phyloP scores from a whole-genome alignment of 1,140 invertebrate genomes.

The Drosophila kohkoa region DNA sequence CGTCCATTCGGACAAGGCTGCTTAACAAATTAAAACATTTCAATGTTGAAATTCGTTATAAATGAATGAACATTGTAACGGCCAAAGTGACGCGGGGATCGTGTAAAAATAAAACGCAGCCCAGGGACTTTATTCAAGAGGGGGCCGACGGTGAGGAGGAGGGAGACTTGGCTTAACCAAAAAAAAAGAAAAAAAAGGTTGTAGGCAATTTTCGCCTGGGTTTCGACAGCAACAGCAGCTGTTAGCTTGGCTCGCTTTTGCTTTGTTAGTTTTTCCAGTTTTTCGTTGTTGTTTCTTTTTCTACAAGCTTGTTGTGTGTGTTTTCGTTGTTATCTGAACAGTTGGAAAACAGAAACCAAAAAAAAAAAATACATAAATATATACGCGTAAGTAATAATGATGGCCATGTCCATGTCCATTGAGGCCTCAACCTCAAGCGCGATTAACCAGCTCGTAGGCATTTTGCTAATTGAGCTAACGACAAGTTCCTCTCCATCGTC shows the following conservation, averaged over 20 bases:
- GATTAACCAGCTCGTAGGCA: slow-evolving; percentile 61
- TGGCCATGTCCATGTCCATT: slow-evolving; percentile 56
- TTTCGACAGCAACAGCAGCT: slow-evolving; percentile 13
- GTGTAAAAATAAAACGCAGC: slow-evolving; percentile 8
- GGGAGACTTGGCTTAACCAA: not conserved
- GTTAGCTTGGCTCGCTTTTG: slow-evolving; percentile 11
- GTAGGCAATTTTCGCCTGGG: slow-evolving; percentile 49
- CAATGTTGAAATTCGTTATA: slow-evolving; percentile 80
- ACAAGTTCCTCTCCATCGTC: slow-evolving; percentile 64
- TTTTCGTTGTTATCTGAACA: slow-evolving; percentile 46
- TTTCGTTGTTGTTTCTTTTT: slow-evolving; percentile 10
- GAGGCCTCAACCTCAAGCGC: slow-evolving; percentile 30
- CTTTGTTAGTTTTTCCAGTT: slow-evolving; percentile 9
- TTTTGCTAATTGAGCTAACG: slow-evolving; percentile 75
- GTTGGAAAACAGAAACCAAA: slow-evolving; percentile 31
- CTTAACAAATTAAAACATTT: slow-evolving; percentile 69
- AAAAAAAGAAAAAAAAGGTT: slow-evolving; percentile 54
- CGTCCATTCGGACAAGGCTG: slow-evolving; percentile 39
- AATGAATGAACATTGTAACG: slow-evolving; percentile 78
- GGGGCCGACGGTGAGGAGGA: slow-evolving; percentile 11
- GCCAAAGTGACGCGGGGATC: slow-evolving; percentile 30
- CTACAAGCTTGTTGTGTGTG: slow-evolving; percentile 11
- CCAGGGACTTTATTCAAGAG: not conserved
- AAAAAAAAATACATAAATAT: too few relatives aligned
- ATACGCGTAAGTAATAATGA: slow-evolving; percentile 57